These are phyloP conservation scores for Oplegnathus fasciatus DNA, from an alignment of 2,113 vertebrate species.

Conservation along the genomic window DNA sequence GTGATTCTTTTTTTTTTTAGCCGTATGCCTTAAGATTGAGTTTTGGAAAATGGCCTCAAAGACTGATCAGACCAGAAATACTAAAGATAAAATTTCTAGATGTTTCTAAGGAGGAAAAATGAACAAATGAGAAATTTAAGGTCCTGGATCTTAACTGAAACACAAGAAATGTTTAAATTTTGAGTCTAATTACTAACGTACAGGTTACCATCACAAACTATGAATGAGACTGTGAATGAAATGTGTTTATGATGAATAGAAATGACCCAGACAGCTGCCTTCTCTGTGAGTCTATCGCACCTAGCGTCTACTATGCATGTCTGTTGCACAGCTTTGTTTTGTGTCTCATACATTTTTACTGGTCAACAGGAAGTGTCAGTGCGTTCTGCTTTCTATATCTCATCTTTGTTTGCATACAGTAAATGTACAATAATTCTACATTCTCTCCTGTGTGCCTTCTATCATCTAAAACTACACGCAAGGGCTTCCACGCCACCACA, in stretches of 20 bases:
- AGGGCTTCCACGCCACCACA: neutral
- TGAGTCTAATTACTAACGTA: neutral
- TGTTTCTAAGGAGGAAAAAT: neutral
- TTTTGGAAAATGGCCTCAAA: conserved; percentile 20
- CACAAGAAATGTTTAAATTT: conserved; percentile 12
- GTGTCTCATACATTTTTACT: conserved; percentile 15
- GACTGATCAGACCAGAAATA: neutral
- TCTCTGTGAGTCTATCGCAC: conserved; percentile 20
- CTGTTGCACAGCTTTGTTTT: conserved; percentile 6
- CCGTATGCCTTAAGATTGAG: conserved; percentile 31
- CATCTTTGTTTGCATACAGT: conserved; percentile 46
- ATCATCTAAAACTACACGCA: neutral
- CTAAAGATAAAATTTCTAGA: neutral
- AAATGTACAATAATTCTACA: conserved; percentile 48
- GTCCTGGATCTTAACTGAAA: conserved; percentile 8
- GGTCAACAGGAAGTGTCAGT: conserved; percentile 16
- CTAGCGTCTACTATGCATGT: neutral
- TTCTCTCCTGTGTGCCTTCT: conserved; percentile 16
- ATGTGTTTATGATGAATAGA: conserved; percentile 31
- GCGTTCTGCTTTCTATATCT: conserved; percentile 8
- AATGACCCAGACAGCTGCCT: conserved; percentile 26
- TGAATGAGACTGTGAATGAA: conserved; percentile 20
- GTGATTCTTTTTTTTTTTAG: neutral
- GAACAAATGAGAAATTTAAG: conserved; percentile 9
- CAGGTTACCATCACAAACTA: neutral